Conservation (phyloP, 2,113 vertebrate species). For the Ictidomys tridecemlineatus region DNA sequence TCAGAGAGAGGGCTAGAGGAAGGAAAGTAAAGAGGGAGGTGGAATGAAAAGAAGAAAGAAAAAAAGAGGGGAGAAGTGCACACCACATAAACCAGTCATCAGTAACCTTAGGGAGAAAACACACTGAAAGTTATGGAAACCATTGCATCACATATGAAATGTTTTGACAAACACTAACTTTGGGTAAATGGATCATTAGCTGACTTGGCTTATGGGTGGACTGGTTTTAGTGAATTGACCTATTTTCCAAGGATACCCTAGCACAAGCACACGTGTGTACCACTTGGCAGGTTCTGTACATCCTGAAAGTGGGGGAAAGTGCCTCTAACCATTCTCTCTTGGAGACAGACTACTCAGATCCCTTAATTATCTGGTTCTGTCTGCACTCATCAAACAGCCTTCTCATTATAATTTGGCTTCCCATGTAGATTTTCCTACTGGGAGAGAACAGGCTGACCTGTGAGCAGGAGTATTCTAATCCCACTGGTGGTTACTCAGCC, state of each 20-base stretch:
- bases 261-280: not conserved
- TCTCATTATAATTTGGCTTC: slow-evolving; percentile 65
- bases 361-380: slow-evolving; percentile 59
- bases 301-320: not conserved
- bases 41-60: not conserved
- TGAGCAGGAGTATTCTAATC: not conserved
- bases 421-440: slow-evolving; percentile 15
- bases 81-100: not conserved
- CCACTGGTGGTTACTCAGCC: not conserved
- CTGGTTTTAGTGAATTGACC: slow-evolving; percentile 33
- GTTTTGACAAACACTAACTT: slow-evolving; percentile 61
- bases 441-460: slow-evolving; percentile 63
- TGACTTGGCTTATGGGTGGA: slow-evolving; percentile 10
- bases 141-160: slow-evolving; percentile 40
- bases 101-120: not conserved
- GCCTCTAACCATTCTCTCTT: not conserved
- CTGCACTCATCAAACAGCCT: slow-evolving; percentile 49
- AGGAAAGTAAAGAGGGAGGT: not conserved
- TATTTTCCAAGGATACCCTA: slow-evolving; percentile 50
- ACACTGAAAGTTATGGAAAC: slow-evolving; percentile 21
- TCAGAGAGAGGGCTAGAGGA: too few relatives aligned
- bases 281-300: not conserved
- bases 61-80: not conserved
- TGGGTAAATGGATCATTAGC: slow-evolving; percentile 54
- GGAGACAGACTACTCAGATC: slow-evolving; percentile 44